Conservation (phyloP, 2,888 invertebrate species). For the Protophormia terraenovae region DNA sequence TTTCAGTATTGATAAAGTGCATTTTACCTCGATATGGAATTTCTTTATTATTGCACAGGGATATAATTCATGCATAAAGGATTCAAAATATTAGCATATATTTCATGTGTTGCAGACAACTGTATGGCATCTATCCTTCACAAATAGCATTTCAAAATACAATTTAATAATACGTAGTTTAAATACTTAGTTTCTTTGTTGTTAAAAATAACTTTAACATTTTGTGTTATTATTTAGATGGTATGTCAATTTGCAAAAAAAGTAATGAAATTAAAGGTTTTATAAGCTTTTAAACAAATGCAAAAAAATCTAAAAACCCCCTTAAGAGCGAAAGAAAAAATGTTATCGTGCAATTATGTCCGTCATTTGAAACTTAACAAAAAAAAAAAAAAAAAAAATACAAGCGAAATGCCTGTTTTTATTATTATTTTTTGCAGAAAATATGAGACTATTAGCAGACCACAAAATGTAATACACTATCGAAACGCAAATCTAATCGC, state of each 20-base stretch:
- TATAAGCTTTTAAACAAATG: constrained; percentile 32
- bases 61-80: background rate
- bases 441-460: constrained; percentile 44
- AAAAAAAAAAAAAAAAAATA: constrained; percentile 18
- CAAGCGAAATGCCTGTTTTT: background rate
- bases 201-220: constrained; percentile 31
- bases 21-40: constrained; percentile 2
- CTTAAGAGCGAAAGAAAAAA: constrained; percentile 19
- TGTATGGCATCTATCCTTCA: background rate
- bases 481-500: constrained; percentile 72
- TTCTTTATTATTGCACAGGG: background rate
- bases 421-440: background rate
- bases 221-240: constrained; percentile 40
- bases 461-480: constrained; percentile 60
- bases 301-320: constrained; percentile 31
- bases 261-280: constrained; percentile 19
- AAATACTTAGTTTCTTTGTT: background rate
- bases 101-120: background rate
- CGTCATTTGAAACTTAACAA: constrained; percentile 57
- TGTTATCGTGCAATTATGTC: constrained; percentile 54
- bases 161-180: background rate
- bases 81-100: background rate
- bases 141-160: constrained; percentile 2
- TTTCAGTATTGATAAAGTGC: constrained; percentile 1
- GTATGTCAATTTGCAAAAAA: constrained; percentile 65